Evolutionary conservation across 2,888 invertebrate genomes (phyloP), one percentile per base, ranked within the genome.

Genomic region (Trisateles emortualis): DNA sequence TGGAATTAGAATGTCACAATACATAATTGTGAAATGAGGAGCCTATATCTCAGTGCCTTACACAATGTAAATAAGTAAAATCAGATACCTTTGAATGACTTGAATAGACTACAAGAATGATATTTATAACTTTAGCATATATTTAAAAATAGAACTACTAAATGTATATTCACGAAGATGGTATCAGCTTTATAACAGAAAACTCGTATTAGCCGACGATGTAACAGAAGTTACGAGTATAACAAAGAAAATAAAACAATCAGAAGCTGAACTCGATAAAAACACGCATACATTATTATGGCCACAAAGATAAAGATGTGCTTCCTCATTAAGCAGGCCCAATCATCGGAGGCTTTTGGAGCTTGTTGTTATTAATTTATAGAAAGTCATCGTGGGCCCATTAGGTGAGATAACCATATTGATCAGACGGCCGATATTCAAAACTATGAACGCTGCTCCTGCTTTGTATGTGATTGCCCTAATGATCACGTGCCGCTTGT

Each of bases 361-460:
- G 80, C 77, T 83, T 84, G 88, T 90, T 88, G 87, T 92, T 92
- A 92, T 91, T 90, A 90, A 92, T 91, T 89, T 92, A 90, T 92
- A 90, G 91, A 92, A 90, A 92, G 92, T 92, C 92, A 92, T 91
- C 88, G 85, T 83, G 72, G 63, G 74, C 74, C 90, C 90, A 92
- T 92, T 92, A 91, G 87, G 76, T 60, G 72, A 83, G 86, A 86
- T 87, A 83, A 83, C 86, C 90, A 90, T 90, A 90, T 88, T 86
- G 91, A 91, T 88, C 89, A 78, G 76, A 68, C 72, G 69, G 72
- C 69, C 72, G 86, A 87, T 90, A 87, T 79, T 84, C 74, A 64
- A 70, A 73, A 72, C 69, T 70, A 74, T 75, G 68, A 59, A 55
- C 62, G 72, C 75, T 79, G 78, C 82, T 85, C 75, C 84, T 77